Evolutionary conservation across 2,113 vertebrate species (phyloP).

Genomic region (Platycercus adscitus): DNA sequence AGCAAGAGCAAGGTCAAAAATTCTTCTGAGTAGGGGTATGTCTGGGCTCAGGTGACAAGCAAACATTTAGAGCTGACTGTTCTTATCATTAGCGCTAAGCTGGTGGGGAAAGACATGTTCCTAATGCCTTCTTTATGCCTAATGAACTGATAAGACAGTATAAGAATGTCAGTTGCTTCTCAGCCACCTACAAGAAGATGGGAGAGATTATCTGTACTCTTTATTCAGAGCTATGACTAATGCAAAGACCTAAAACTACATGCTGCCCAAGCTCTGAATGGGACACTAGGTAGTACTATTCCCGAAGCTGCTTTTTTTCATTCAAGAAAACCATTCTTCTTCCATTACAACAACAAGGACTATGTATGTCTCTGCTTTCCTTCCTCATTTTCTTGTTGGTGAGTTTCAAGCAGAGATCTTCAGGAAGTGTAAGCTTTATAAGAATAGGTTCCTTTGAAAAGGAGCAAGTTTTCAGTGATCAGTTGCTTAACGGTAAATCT

Average conservation of each 20-base stretch:
- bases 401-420: not conserved
- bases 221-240: not conserved
- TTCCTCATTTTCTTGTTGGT: not conserved
- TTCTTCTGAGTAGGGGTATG: not conserved
- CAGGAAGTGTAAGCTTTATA: not conserved
- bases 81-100: not conserved
- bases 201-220: not conserved
- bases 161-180: not conserved
- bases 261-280: not conserved
- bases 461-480: not conserved
- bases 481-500: not conserved
- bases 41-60: not conserved
- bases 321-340: not conserved
- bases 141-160: slow-evolving; percentile 1
- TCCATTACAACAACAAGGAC: not conserved
- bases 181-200: not conserved
- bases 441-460: not conserved
- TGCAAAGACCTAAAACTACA: not conserved
- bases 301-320: not conserved
- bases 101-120: not conserved
- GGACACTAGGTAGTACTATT: rapidly evolving
- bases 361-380: not conserved
- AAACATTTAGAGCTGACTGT: not conserved
- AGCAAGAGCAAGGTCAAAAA: not conserved
- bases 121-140: not conserved